phyloP scores from a whole-genome alignment of 2,797 vertebrate species.

The Ammospiza maritima region DNA sequence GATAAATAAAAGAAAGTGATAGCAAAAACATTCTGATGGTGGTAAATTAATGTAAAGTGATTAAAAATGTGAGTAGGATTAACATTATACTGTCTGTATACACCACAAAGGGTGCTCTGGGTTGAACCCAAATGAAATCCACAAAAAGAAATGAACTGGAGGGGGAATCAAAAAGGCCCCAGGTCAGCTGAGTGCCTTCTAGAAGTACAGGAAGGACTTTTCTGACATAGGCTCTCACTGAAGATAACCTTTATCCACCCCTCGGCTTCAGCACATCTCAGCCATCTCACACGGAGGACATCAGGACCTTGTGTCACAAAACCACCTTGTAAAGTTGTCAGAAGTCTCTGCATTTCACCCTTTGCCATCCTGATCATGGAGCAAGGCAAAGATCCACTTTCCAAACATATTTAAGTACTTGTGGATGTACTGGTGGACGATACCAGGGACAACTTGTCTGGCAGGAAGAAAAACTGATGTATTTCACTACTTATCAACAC shows the following conservation, averaged over 20 bases:
- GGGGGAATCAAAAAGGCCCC: background rate
- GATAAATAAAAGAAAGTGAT: background rate
- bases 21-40: background rate
- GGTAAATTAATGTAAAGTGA: background rate
- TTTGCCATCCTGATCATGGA: accelerated
- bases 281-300: accelerated
- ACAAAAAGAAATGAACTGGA: background rate
- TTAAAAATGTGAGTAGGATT: background rate
- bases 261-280: background rate
- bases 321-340: too few relatives aligned
- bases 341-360: background rate
- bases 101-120: background rate
- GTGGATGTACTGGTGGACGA: background rate
- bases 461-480: background rate
- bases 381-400: background rate
- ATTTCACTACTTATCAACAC: background rate
- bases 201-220: background rate
- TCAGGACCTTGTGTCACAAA: background rate
- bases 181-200: background rate
- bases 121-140: background rate
- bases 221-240: accelerated
- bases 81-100: background rate
- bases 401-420: background rate
- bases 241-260: background rate
- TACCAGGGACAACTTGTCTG: background rate